Evolutionary conservation across 2,113 vertebrate species (phyloP), one percentile per base, ranked within the genome.

Genomic region (Chloropsis cyanopogon): DNA sequence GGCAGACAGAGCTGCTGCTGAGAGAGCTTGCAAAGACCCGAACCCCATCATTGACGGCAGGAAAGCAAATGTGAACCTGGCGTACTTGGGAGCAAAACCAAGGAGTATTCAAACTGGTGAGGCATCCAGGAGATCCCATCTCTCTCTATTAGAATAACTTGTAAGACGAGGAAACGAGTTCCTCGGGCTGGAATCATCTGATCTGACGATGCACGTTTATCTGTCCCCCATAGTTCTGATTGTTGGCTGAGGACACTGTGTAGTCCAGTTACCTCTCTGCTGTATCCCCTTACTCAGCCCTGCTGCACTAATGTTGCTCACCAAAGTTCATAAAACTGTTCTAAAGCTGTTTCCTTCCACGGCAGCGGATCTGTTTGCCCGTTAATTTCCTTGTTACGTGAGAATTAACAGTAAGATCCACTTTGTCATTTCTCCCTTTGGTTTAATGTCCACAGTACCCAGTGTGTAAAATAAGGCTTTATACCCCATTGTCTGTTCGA

Each of bases 31-130:
- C 96, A 99, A 99, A 97, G 99, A 99, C 95, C 99, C 99, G 7
- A 99, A 99, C 90, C 99, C 99, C 92, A 99, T 99, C 96, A 99
- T 99, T 5, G 99, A 99, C 26, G 99, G 99, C 88, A 98, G 99
- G 82, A 99, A 99, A 96, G 99, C 99, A 44, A 99, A 99, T 0
- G 99, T 99, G 89, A 99, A 99, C 98, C 97, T 99, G 95, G 99
- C 99, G 0, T 99, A 99, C 96, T 97, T 99, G 94, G 99, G 99
- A 22, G 99, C 99, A 92, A 99, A 99, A 96, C 99, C 99, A 4
- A 98, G 99, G 94, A 99, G 98, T 97, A 97, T 99, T 93, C 99
- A 99, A 96, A 98, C 99, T 65, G 99, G 99, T 99, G 97, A 98
- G 98, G 41, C 82, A 47, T 25, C 42, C 31, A 0, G 49, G 68